Conservation (phyloP, 35 echinoderm and acorn worm species). For the Acanthaster planci region DNA sequence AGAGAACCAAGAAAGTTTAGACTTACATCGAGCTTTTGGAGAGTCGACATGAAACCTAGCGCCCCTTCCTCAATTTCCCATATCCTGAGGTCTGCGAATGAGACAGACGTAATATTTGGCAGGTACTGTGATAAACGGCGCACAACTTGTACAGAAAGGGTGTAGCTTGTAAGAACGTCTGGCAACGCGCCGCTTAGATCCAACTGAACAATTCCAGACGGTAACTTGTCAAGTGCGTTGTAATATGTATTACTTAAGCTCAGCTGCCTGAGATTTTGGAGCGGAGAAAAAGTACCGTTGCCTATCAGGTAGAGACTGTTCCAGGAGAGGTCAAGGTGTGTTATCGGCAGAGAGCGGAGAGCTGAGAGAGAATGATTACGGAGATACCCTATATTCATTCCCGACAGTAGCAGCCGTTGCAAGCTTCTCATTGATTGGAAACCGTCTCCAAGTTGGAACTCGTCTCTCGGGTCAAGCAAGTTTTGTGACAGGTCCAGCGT, state of each 20-base stretch:
- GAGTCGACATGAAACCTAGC: background rate
- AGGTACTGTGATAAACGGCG: background rate
- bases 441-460: background rate
- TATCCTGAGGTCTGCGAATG: background rate
- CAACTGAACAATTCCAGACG: background rate
- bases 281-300: background rate
- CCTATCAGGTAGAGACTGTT: background rate
- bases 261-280: background rate
- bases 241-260: background rate
- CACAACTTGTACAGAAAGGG: background rate
- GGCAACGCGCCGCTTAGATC: background rate
- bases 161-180: background rate
- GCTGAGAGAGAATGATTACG: background rate
- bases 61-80: background rate
- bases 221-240: background rate
- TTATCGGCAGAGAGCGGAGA: background rate
- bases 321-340: background rate
- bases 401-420: background rate
- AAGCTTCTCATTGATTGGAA: slow-evolving; percentile 11
- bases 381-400: background rate
- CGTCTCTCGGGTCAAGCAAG: too few species aligned
- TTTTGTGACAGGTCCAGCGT: background rate
- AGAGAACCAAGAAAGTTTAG: background rate
- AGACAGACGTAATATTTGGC: background rate
- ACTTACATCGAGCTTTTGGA: background rate